These are phyloP conservation scores for Mechanitis messenoides DNA, from an alignment of 2,888 invertebrate genomes.

Conservation along the genomic window DNA sequence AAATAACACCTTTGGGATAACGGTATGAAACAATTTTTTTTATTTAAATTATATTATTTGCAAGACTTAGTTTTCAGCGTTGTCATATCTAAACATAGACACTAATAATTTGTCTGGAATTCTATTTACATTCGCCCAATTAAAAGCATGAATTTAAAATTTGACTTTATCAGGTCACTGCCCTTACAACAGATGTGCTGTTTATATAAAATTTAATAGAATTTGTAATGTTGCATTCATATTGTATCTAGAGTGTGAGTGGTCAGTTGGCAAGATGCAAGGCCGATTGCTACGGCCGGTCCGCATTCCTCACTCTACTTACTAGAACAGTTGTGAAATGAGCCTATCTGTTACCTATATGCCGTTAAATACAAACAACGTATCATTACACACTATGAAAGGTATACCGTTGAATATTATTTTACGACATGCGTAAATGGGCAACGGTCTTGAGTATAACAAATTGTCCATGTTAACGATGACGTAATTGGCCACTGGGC, in stretches of 20 bases:
- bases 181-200: slow-evolving; percentile 24
- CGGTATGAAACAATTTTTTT: too few species aligned
- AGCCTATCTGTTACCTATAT: slow-evolving; percentile 55
- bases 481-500: background rate
- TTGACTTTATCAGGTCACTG: slow-evolving; percentile 30
- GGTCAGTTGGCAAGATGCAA: slow-evolving; percentile 71
- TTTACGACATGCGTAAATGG: slow-evolving; percentile 12
- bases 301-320: slow-evolving; percentile 67
- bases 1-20: too few species aligned
- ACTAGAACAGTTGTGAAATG: slow-evolving; percentile 60
- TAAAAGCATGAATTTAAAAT: slow-evolving; percentile 26
- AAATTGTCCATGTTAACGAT: slow-evolving; percentile 5
- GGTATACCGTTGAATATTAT: slow-evolving; percentile 13
- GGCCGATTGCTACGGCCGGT: slow-evolving; percentile 58
- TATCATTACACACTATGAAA: slow-evolving; percentile 23
- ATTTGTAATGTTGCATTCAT: slow-evolving; percentile 27
- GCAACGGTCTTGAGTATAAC: slow-evolving; percentile 11
- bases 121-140: slow-evolving; percentile 29
- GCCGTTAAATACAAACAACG: slow-evolving; percentile 43
- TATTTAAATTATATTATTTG: too few species aligned
- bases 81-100: slow-evolving; percentile 14
- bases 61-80: background rate
- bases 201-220: slow-evolving; percentile 22
- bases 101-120: slow-evolving; percentile 24
- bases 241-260: slow-evolving; percentile 45